These are phyloP conservation scores for Siphonodentalium dalli DNA, from an alignment of 2,888 invertebrate genomes.

Conservation along the genomic window DNA sequence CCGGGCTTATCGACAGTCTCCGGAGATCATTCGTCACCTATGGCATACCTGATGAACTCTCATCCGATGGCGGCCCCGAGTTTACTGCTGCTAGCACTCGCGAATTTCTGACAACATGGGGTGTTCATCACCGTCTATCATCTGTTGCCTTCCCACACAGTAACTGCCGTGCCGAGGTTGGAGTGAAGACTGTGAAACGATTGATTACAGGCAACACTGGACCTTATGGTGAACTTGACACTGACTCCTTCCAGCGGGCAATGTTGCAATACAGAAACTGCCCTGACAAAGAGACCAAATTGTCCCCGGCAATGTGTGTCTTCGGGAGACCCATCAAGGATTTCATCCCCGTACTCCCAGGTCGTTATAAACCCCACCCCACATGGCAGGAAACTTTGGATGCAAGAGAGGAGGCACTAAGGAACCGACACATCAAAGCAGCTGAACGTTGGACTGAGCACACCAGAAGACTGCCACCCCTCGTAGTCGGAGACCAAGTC, in stretches of 20 bases:
- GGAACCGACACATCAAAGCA: slow-evolving; percentile 16
- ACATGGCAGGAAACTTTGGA: slow-evolving; percentile 21
- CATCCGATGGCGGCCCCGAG: slow-evolving; percentile 29
- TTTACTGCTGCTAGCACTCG: slow-evolving; percentile 27
- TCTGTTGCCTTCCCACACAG: slow-evolving; percentile 30
- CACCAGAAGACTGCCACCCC: slow-evolving; percentile 18
- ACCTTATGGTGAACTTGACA: slow-evolving; percentile 18
- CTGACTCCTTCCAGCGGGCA: slow-evolving; percentile 28
- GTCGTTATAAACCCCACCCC: slow-evolving; percentile 24
- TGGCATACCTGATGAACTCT: slow-evolving; percentile 32
- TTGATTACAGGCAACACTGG: slow-evolving; percentile 29
- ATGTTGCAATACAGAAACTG: slow-evolving; percentile 29
- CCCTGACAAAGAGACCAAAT: slow-evolving; percentile 28
- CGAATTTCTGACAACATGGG: slow-evolving; percentile 27
- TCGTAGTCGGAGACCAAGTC: slow-evolving; percentile 29
- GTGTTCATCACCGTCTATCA: slow-evolving; percentile 24
- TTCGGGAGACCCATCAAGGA: slow-evolving; percentile 31
- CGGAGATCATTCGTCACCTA: slow-evolving; percentile 29
- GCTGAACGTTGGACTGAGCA: slow-evolving; percentile 25
- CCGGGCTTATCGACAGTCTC: slow-evolving; percentile 21
- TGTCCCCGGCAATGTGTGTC: slow-evolving; percentile 32
- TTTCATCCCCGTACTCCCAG: slow-evolving; percentile 24
- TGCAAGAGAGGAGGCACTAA: slow-evolving; percentile 19
- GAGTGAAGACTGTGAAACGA: slow-evolving; percentile 31
- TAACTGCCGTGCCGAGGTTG: slow-evolving; percentile 31